phyloP scores from a whole-genome alignment of 2,888 invertebrate species.

The Drosophila peninsularis region DNA sequence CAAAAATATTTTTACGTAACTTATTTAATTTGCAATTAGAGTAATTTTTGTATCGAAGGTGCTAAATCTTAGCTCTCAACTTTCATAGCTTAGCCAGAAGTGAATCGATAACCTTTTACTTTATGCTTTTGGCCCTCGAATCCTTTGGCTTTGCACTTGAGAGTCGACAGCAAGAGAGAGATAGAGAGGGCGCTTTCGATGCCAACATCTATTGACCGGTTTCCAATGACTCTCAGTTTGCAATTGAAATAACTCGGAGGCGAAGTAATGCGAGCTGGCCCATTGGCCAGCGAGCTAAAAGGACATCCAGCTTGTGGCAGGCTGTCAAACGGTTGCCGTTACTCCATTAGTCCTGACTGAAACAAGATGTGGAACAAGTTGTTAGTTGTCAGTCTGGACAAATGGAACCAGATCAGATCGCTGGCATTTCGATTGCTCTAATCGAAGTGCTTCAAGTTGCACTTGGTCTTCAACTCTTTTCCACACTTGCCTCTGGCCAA shows the following conservation, averaged over 20 bases:
- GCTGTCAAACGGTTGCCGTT: conserved; percentile 21
- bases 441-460: conserved; percentile 25
- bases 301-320: conserved; percentile 2
- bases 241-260: too few species aligned
- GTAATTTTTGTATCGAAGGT: too few species aligned
- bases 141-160: too few species aligned
- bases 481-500: background rate
- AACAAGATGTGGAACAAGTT: conserved; percentile 34
- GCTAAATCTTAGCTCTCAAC: too few species aligned
- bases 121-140: too few species aligned
- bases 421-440: conserved; percentile 21
- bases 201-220: background rate
- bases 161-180: too few species aligned
- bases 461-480: conserved; percentile 1
- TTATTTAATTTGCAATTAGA: too few species aligned
- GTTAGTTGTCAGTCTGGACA: conserved; percentile 46
- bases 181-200: too few species aligned
- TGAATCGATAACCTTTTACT: too few species aligned
- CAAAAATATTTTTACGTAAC: too few species aligned
- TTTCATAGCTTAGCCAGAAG: too few species aligned
- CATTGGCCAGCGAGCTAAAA: conserved; percentile 1
- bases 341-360: conserved; percentile 33
- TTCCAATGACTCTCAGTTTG: background rate
- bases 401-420: conserved; percentile 38
- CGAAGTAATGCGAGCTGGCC: background rate